Conservation (phyloP, 2,888 invertebrate genomes). For the Cinara cedri region DNA sequence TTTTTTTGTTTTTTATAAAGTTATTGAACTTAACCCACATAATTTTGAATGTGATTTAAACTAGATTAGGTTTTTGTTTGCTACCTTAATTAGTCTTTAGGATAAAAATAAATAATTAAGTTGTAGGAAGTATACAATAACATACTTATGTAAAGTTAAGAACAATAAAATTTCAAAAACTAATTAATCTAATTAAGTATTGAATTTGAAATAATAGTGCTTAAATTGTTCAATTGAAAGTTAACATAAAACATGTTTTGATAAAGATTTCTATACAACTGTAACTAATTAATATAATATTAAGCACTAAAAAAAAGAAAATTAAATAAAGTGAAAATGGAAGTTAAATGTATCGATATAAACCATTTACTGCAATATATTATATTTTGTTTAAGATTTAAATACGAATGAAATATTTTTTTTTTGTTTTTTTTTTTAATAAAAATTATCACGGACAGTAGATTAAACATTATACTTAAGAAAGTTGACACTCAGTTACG, state of each 20-base stretch:
- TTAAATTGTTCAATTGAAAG: slow-evolving; percentile 29
- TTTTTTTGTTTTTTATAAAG: slow-evolving; percentile 14
- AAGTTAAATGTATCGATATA: slow-evolving; percentile 26
- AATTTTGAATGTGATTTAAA: background rate
- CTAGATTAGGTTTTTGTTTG: background rate
- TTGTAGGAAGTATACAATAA: slow-evolving; percentile 17
- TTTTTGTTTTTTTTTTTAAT: background rate
- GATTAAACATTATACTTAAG: slow-evolving; percentile 24
- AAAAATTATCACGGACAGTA: slow-evolving; percentile 17
- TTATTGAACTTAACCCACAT: slow-evolving; percentile 32
- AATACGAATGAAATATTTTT: slow-evolving; percentile 34
- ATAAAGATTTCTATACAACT: slow-evolving; percentile 24
- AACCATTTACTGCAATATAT: slow-evolving; percentile 22
- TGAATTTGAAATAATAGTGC: slow-evolving; percentile 29
- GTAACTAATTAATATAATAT: slow-evolving; percentile 27
- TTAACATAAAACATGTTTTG: slow-evolving; percentile 27
- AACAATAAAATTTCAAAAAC: slow-evolving; percentile 44
- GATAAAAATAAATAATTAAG: slow-evolving; percentile 21
- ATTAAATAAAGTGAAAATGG: slow-evolving; percentile 27
- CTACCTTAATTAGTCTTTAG: slow-evolving; percentile 10
- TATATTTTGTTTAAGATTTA: slow-evolving; percentile 43
- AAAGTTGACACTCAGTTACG: slow-evolving; percentile 49
- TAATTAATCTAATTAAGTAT: slow-evolving; percentile 27
- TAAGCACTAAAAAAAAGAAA: slow-evolving; percentile 34
- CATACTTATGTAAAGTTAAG: slow-evolving; percentile 42